Base-by-base conservation (phyloP, 1,140 invertebrate species). In the Lysiphlebus fabarum region DNA sequence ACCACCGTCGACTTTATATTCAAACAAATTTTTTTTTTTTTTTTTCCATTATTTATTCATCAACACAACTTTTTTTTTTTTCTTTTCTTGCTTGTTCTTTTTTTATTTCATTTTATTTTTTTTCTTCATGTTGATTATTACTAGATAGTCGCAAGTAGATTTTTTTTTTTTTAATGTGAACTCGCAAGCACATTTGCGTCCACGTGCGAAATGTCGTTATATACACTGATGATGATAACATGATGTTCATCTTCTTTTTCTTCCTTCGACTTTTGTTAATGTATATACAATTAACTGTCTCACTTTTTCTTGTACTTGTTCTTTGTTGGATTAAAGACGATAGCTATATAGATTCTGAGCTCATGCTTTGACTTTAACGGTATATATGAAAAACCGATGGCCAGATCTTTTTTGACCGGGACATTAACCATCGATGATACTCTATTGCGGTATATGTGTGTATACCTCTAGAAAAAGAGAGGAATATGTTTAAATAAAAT, bases 141-240 rank as follows among this genome's bases (percentile, higher is more conserved):
- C 17, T 26, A 26, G 17, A 26, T 26, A 26, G 17, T 26, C 17
- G 17, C 17, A 26, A 26, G 17, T 26, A 26, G 17, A 26, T 4
- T 26, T 26, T 26, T 26, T 26, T 4, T 26, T 26, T 26, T 26
- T 26, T 4, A 4, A 1, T 26, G 17, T 26, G 17, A 26, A 26
- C 17, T 26, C 17, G 17, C 17, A 26, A 26, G 17, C 17, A 26
- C 17, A 26, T 26, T 59, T 51, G 11, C 36, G 53, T 56, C 57
- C 60, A 56, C 58, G 58, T 58, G 58, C 63, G 55, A 65, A 65
- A 65, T 51, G 38, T 62, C 56, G 59, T 66, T 64, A 26, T 26
- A 26, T 26, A 64, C 59, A 56, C 53, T 34, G 11, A 37, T 45
- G 7, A 7, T 36, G 49, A 51, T 51, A 51, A 51, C 49, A 12